Percentiles rank a stretch among this genome's conserved stretches.
These are phyloP conservation scores for Laticauda colubrina DNA, from an alignment of 2,113 vertebrate species.

Conservation along the genomic window DNA sequence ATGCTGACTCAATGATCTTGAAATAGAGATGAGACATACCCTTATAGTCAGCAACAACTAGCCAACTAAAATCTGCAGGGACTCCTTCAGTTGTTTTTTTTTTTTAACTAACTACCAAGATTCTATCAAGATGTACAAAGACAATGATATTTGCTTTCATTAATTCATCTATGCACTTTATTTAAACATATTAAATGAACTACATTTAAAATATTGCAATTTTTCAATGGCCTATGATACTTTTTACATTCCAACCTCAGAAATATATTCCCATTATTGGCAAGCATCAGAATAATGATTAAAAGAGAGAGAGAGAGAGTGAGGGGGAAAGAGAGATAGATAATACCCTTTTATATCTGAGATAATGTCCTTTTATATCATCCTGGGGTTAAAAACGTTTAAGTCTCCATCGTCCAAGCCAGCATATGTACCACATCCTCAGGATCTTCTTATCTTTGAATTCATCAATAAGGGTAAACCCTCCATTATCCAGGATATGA, in stretches of 20 bases:
- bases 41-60: neutral
- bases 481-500: neutral
- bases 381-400: neutral
- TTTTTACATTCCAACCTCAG: neutral
- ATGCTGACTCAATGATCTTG: neutral
- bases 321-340: neutral
- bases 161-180: neutral
- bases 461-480: neutral
- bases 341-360: neutral
- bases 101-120: neutral
- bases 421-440: neutral
- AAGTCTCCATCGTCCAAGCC: neutral
- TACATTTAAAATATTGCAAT: neutral
- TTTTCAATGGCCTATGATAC: neutral
- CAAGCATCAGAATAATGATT: neutral
- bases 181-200: neutral
- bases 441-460: neutral
- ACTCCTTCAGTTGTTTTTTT: neutral
- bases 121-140: neutral
- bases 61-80: neutral
- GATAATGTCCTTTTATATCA: neutral
- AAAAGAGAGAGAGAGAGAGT: accelerated
- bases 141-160: neutral
- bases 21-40: neutral
- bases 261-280: neutral